Evolutionary conservation across 1,140 invertebrate genomes (phyloP).

Genomic region (Trichonephila clavipes): DNA sequence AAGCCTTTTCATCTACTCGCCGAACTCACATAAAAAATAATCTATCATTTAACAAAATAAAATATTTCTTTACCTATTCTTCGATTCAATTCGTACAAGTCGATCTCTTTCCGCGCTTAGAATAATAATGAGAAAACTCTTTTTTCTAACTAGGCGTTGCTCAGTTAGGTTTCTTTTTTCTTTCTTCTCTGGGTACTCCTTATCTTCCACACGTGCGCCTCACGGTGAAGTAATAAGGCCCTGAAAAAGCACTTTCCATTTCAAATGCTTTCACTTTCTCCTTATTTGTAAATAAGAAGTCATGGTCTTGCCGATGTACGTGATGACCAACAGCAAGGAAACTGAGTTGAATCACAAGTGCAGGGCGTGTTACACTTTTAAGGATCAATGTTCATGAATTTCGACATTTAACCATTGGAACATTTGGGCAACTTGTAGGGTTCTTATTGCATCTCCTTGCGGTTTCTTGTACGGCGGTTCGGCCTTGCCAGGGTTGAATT

Average conservation of each 20-base stretch:
- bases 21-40: too few relatives aligned
- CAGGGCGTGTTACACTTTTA: conserved; percentile 31
- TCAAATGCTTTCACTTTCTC: conserved; percentile 46
- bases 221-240: conserved; percentile 51
- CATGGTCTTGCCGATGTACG: conserved; percentile 35
- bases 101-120: conserved; percentile 24
- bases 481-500: background rate
- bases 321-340: conserved; percentile 49
- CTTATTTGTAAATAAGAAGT: conserved; percentile 46
- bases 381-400: conserved; percentile 38
- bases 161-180: background rate
- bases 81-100: background rate
- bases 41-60: background rate
- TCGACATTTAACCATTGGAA: background rate
- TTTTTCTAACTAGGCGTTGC: conserved; percentile 51
- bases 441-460: background rate
- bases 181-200: conserved; percentile 1
- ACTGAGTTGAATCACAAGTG: conserved; percentile 50
- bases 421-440: background rate
- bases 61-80: background rate
- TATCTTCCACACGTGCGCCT: conserved; percentile 35
- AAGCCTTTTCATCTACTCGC: too few relatives aligned
- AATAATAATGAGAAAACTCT: conserved; percentile 46
- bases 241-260: conserved; percentile 59
- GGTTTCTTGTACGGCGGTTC: background rate